Percentiles rank a stretch among this genome's conserved stretches.
These are phyloP conservation scores for Serripes groenlandicus DNA, from an alignment of 2,888 invertebrate genomes.

Conservation along the genomic window DNA sequence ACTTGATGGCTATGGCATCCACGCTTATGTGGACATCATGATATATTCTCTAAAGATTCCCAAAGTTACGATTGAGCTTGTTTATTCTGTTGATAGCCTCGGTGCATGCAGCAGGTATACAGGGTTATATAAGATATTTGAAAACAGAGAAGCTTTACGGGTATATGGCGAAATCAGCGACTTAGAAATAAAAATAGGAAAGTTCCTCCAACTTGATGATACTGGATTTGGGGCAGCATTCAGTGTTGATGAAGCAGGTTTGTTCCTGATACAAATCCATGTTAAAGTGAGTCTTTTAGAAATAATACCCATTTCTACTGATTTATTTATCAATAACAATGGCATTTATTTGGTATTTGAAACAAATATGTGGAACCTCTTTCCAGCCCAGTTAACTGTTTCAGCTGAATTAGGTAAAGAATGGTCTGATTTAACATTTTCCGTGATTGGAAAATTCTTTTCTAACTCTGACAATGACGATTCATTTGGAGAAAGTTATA, in stretches of 20 bases:
- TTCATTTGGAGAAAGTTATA: constrained; percentile 59
- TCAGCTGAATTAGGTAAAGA: constrained; percentile 34
- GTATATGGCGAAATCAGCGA: constrained; percentile 12
- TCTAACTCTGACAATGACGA: constrained; percentile 28
- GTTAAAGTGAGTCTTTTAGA: too few species aligned
- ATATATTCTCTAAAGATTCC: constrained; percentile 24
- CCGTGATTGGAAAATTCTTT: constrained; percentile 44
- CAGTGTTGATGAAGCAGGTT: too few species aligned
- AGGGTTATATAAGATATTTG: constrained; percentile 28
- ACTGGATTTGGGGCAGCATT: too few species aligned
- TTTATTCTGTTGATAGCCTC: constrained; percentile 28
- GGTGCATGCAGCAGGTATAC: constrained; percentile 45
- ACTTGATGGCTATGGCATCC: constrained; percentile 40
- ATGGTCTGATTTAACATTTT: constrained; percentile 45
- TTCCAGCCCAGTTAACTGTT: constrained; percentile 46
- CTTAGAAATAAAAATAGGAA: too few species aligned
- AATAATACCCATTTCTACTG: constrained; percentile 20
- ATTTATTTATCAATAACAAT: constrained; percentile 30
- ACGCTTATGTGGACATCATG: neutral
- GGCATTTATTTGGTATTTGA: constrained; percentile 25
- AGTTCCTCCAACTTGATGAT: too few species aligned
- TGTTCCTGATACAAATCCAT: too few species aligned
- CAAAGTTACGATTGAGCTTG: constrained; percentile 54
- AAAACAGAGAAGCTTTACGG: constrained; percentile 34
- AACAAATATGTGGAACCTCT: constrained; percentile 53